These are phyloP conservation scores for Nycticryphes semicollaris DNA, from an alignment of 2,113 vertebrate species.

Conservation along the genomic window DNA sequence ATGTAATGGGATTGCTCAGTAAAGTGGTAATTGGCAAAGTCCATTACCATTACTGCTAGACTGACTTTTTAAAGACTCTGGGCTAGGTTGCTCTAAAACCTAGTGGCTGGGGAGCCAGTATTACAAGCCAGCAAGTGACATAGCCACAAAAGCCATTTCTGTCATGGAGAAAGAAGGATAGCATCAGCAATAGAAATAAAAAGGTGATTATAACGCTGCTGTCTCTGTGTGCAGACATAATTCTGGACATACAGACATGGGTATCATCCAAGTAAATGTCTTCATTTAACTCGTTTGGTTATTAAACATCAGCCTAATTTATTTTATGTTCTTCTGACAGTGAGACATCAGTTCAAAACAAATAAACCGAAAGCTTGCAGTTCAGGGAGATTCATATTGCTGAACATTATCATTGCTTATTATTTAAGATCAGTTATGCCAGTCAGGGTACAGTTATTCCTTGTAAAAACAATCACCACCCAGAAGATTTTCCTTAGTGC, in stretches of 20 bases:
- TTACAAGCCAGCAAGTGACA: background rate
- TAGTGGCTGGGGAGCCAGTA: background rate
- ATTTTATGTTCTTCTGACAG: background rate
- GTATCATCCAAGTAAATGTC: background rate
- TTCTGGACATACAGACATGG: background rate
- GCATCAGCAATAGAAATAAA: background rate
- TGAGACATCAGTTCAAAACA: background rate
- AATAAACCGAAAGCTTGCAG: background rate
- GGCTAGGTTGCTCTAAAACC: background rate
- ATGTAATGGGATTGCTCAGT: background rate
- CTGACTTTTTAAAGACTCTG: background rate
- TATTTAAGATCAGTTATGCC: background rate
- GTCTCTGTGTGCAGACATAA: background rate
- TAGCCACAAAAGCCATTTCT: background rate
- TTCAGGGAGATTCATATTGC: background rate
- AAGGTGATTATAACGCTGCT: background rate
- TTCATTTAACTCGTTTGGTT: background rate
- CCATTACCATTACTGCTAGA: background rate
- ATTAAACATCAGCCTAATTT: background rate
- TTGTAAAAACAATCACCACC: accelerated
- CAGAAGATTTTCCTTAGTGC: background rate
- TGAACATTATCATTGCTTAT: background rate
- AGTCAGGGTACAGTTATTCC: background rate
- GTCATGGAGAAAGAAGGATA: background rate
- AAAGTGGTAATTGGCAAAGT: background rate